A percentile compares a stretch with the other conserved stretches of the same genome.
phyloP scores from a whole-genome alignment of 2,113 vertebrate genomes.

The Channa maculata region DNA sequence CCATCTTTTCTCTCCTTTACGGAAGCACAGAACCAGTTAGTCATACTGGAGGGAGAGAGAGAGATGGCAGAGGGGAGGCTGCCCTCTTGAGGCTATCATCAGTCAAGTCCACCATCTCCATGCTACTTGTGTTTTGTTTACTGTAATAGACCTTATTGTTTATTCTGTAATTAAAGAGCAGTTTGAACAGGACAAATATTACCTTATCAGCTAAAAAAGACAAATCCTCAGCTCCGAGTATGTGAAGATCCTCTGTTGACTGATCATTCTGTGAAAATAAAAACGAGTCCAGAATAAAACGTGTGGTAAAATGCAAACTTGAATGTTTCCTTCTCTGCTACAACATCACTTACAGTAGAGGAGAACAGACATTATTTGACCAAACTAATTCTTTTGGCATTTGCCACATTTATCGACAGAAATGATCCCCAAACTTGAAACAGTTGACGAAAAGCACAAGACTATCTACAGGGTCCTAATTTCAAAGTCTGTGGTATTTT shows the following conservation, averaged over 20 bases:
- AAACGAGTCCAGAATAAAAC: not conserved
- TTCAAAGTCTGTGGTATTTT: not conserved
- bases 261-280: conserved; percentile 84
- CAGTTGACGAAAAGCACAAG: not conserved
- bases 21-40: conserved; percentile 19
- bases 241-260: conserved; percentile 88
- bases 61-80: conserved; percentile 46
- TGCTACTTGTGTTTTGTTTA: not conserved
- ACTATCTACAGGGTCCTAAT: not conserved
- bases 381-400: not conserved
- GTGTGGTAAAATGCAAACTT: not conserved
- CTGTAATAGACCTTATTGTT: not conserved
- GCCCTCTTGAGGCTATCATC: conserved; percentile 65
- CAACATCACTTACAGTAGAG: too few relatives aligned
- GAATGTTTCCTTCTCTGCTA: not conserved
- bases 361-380: not conserved
- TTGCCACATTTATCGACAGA: not conserved
- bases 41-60: conserved; percentile 3
- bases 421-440: not conserved
- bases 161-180: not conserved
- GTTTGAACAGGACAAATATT: conserved; percentile 34
- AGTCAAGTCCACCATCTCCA: conserved; percentile 9
- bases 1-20: conserved; percentile 50
- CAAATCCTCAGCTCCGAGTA: conserved; percentile 88
- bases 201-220: conserved; percentile 90